Evolutionary conservation across 2,113 vertebrate genomes (phyloP), one percentile per base, ranked within the genome.

Genomic region (Epinephelus cyanopodus): DNA sequence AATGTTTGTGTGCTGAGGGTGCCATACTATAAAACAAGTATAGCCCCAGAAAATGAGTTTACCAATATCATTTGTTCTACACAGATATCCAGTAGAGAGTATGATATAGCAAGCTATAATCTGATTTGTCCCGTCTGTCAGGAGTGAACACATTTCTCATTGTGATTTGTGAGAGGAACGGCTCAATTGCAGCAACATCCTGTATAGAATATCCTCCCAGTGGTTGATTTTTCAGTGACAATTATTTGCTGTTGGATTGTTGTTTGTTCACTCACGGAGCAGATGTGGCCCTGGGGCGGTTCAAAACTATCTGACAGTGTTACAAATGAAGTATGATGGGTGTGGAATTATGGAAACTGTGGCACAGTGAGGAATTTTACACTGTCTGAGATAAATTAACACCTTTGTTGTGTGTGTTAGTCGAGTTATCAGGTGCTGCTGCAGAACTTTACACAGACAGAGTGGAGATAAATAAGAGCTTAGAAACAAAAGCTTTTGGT

Each of bases 91-190:
- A 87, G 68, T 64, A 54, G 29, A 65, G 72, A 83, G 42, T 65
- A 52, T 53, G 72, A 71, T 48, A 8, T 69, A 69, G 75, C 66
- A 52, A 77, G 76, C 54, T 57, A 0, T 75, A 82, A 90, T 90
- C 68, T 65, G 53, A 86, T 92, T 92, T 69, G 48, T 52, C 53
- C 60, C 37, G 67, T 86, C 67, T 84, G 82, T 85, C 87, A 82
- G 77, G 68, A 88, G 58, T 45, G 13, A 79, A 85, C 27, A 77
- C 58, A 82, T 88, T 79, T 72, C 62, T 83, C 76, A 79, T 8
- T 58, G 66, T 67, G 65, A 87, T 81, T 65, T 81, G 68, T 64
- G 54, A 75, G 63, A 82, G 68, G 52, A 80, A 68, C 10, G 29
- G 68, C 74, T 84, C 23, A 27, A 57, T 74, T 66, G 57, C 18